Percentiles rank a stretch among this genome's conserved stretches.
Evolutionary conservation across 92 coral and sea anemone genomes (phyloP).

Genomic region (Parazoanthus atlanticus): DNA sequence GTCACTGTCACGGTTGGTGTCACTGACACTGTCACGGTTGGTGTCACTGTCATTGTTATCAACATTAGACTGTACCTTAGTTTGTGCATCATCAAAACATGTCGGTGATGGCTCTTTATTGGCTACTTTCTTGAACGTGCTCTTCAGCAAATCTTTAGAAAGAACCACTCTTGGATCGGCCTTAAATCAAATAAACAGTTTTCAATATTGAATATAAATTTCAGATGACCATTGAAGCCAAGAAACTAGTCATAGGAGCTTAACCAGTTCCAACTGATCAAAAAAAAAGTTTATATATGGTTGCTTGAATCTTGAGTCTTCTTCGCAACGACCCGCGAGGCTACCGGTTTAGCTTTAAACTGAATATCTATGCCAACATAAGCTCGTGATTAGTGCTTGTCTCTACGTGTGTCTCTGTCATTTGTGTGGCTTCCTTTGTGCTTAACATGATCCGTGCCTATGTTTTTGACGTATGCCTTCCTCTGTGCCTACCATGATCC

Average conservation of each 20-base stretch:
- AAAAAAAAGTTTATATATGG: too few species aligned
- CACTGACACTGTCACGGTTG: too few species aligned
- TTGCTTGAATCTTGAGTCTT: too few species aligned
- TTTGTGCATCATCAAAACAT: constrained; percentile 92
- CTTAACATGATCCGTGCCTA: not conserved
- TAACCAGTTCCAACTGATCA: not conserved
- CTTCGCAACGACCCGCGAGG: too few species aligned
- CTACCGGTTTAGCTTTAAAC: not conserved
- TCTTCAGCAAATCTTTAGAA: constrained; percentile 80
- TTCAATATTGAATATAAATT: not conserved
- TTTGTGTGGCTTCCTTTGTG: not conserved
- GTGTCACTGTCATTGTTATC: too few species aligned
- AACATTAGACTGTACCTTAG: constrained; percentile 57
- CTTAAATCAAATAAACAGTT: constrained; percentile 40
- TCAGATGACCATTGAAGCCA: not conserved
- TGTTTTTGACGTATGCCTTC: not conserved
- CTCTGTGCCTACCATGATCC: too few species aligned
- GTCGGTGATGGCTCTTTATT: constrained; percentile 83
- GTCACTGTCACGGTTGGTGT: too few species aligned
- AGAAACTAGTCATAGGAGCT: not conserved
- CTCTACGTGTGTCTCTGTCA: not conserved
- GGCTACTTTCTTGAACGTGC: constrained; percentile 69
- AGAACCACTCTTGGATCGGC: constrained; percentile 89
- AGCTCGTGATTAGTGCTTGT: too few species aligned
- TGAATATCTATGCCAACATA: too few species aligned